Conservation (phyloP, 1,140 invertebrate genomes). For the Colletes latitarsis region DNA sequence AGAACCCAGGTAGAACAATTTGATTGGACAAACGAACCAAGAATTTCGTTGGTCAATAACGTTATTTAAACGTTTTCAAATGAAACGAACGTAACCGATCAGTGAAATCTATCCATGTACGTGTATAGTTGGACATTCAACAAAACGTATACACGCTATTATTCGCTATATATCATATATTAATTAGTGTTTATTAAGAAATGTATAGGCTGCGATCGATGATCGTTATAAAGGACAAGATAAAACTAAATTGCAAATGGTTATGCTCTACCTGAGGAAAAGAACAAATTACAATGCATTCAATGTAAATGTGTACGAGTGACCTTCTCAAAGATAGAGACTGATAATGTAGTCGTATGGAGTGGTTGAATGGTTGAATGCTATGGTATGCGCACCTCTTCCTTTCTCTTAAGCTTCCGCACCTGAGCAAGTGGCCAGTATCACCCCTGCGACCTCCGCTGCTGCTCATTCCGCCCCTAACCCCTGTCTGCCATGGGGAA, state of each 20-base stretch:
- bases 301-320: slow-evolving; percentile 35
- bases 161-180: too few relatives aligned
- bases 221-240: too few relatives aligned
- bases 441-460: slow-evolving; percentile 85
- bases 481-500: slow-evolving; percentile 91
- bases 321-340: slow-evolving; percentile 56
- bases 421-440: slow-evolving; percentile 96
- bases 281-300: slow-evolving; percentile 51
- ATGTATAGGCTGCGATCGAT: too few relatives aligned
- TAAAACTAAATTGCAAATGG: neutral
- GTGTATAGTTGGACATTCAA: neutral
- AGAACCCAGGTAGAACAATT: slow-evolving; percentile 13
- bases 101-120: neutral
- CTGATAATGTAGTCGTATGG: slow-evolving; percentile 71
- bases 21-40: neutral
- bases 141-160: too few relatives aligned
- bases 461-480: slow-evolving; percentile 69
- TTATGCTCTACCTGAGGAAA: slow-evolving; percentile 47
- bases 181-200: too few relatives aligned
- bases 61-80: neutral
- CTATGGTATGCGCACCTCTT: slow-evolving; percentile 81
- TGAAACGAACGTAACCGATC: neutral
- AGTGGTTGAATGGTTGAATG: slow-evolving; percentile 76
- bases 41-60: neutral
- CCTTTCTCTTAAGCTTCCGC: slow-evolving; percentile 82